Evolutionary conservation across 64 coral and sea anemone species (phyloP).

Genomic region (Montipora cactus): DNA sequence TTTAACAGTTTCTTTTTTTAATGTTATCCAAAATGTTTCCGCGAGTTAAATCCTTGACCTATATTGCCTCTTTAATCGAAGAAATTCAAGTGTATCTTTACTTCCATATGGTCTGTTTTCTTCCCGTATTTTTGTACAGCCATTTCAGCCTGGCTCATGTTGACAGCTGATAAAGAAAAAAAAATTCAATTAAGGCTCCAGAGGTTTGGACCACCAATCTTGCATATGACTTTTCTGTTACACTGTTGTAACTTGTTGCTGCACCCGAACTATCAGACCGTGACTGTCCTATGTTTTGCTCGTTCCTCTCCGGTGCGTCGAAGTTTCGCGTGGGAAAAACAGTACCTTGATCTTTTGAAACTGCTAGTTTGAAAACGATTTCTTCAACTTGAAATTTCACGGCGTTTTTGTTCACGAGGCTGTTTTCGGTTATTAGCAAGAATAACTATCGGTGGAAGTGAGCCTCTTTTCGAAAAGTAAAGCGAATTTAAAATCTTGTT

Average conservation of each 20-base stretch:
- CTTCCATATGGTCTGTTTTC: too few relatives aligned
- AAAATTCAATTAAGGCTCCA: not conserved
- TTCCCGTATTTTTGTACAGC: not conserved
- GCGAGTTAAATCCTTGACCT: not conserved
- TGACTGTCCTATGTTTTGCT: not conserved
- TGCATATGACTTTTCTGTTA: not conserved
- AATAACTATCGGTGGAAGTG: too few relatives aligned
- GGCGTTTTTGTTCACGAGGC: not conserved
- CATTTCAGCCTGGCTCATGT: not conserved
- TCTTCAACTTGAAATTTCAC: not conserved
- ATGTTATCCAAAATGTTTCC: not conserved
- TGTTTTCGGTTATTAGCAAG: not conserved
- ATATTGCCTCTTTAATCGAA: not conserved
- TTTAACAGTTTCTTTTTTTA: not conserved
- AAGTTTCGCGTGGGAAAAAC: constrained; percentile 1
- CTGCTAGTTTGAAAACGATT: not conserved
- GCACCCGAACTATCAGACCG: not conserved
- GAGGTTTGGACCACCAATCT: not conserved
- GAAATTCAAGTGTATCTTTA: too few relatives aligned
- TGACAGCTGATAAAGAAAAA: not conserved
- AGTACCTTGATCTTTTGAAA: not conserved
- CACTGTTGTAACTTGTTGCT: too few relatives aligned
- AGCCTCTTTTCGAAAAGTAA: too few relatives aligned
- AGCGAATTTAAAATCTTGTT: too few relatives aligned
- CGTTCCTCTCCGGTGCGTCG: not conserved